A percentile compares a stretch with the other conserved stretches of the same genome.
Conservation (phyloP, 2,888 invertebrate genomes). For the Tinea semifulvella region DNA sequence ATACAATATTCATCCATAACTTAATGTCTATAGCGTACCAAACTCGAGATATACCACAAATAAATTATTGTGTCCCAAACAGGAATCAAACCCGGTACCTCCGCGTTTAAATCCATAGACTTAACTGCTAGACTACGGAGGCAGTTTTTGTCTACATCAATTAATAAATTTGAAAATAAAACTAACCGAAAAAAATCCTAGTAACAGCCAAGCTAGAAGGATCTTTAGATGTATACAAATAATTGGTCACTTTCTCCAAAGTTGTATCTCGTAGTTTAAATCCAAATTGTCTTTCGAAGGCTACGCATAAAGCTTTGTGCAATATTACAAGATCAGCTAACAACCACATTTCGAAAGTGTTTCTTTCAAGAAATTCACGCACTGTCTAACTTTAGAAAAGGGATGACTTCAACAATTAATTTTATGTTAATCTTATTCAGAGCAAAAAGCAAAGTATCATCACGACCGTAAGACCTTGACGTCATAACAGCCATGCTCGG, state of each 20-base stretch:
- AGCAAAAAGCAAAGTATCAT: too few relatives aligned
- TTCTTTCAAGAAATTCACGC: not conserved
- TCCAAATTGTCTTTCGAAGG: conserved; percentile 39
- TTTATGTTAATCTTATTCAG: not conserved
- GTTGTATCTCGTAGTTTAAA: conserved; percentile 34
- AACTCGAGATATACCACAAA: too few relatives aligned
- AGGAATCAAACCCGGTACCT: too few relatives aligned
- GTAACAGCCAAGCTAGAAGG: conserved; percentile 80
- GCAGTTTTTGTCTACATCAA: too few relatives aligned
- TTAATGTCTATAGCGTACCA: too few relatives aligned
- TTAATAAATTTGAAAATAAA: not conserved
- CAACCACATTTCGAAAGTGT: not conserved
- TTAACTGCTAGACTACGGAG: too few relatives aligned
- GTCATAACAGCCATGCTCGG: too few relatives aligned
- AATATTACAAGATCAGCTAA: not conserved
- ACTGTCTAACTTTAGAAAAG: not conserved
- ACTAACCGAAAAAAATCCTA: conserved; percentile 83
- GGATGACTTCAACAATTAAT: not conserved
- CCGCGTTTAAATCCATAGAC: too few relatives aligned
- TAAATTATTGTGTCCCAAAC: too few relatives aligned
- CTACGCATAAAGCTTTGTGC: conserved; percentile 9
- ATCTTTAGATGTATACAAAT: conserved; percentile 74
- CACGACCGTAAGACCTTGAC: too few relatives aligned
- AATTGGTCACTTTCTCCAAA: conserved; percentile 52
- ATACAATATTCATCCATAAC: too few relatives aligned